A percentile compares a stretch with the other conserved stretches of the same genome.
Conservation (phyloP, 2,888 invertebrate genomes). For the Epinotia brunnichana region DNA sequence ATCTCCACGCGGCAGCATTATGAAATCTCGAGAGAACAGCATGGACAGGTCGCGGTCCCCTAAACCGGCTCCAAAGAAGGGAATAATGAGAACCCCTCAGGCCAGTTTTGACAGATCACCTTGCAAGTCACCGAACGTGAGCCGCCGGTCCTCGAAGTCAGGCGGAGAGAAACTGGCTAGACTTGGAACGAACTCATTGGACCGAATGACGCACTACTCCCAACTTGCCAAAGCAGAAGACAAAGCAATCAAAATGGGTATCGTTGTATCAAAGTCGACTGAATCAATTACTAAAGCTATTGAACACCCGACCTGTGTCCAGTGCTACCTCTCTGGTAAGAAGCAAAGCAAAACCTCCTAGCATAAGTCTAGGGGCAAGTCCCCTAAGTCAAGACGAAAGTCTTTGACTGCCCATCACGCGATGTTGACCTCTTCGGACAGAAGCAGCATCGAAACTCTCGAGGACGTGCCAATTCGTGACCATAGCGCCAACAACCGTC, state of each 20-base stretch:
- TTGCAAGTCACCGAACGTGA: constrained; percentile 75
- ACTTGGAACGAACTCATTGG: constrained; percentile 79
- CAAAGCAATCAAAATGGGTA: constrained; percentile 81
- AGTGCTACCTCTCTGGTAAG: constrained; percentile 87
- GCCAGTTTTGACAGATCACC: constrained; percentile 80
- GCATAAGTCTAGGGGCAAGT: constrained; percentile 87
- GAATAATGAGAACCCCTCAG: constrained; percentile 81
- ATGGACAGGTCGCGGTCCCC: constrained; percentile 76
- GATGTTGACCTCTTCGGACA: constrained; percentile 72
- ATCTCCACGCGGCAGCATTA: constrained; percentile 78
- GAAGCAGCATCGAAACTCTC: constrained; percentile 77
- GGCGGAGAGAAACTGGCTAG: constrained; percentile 75
- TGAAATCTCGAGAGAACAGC: constrained; percentile 78
- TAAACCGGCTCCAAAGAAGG: constrained; percentile 79
- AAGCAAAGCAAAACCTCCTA: constrained; percentile 84
- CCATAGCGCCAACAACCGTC: constrained; percentile 68
- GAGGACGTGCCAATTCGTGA: constrained; percentile 66
- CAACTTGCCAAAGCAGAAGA: constrained; percentile 80
- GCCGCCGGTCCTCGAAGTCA: constrained; percentile 74
- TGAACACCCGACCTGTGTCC: constrained; percentile 89
- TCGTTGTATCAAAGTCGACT: constrained; percentile 83
- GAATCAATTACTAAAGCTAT: constrained; percentile 83
- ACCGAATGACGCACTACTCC: constrained; percentile 78
- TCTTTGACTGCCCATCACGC: constrained; percentile 69
- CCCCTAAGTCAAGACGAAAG: constrained; percentile 80